Conservation (phyloP, 2,797 vertebrate genomes). For the Falco novaeseelandiae region DNA sequence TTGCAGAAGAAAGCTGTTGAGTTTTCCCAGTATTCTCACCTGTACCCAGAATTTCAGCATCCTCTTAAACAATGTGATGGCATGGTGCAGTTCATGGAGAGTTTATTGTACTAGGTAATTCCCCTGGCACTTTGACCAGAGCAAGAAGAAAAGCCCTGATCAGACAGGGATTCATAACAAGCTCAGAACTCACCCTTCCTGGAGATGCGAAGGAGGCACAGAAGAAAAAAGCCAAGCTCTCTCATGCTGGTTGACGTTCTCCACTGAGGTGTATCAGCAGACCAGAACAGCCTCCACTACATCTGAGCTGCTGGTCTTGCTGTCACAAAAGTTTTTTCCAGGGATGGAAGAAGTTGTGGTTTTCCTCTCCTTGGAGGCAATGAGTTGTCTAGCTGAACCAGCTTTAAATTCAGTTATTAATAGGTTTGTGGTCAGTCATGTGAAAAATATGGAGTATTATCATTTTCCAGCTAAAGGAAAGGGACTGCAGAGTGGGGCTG, state of each 20-base stretch:
- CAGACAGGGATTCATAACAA: neutral
- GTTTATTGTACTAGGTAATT: neutral
- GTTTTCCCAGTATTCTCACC: neutral
- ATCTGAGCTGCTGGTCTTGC: neutral
- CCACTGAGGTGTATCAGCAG: neutral
- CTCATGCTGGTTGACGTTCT: constrained; percentile 14
- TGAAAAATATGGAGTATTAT: neutral
- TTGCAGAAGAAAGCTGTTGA: neutral
- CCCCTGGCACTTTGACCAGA: neutral
- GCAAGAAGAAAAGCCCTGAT: neutral
- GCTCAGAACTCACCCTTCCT: constrained; percentile 61
- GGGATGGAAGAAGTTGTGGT: constrained; percentile 6
- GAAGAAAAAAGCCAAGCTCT: neutral
- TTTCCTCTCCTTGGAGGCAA: constrained; percentile 8
- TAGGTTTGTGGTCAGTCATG: constrained; percentile 56
- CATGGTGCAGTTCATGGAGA: neutral
- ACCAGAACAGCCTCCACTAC: neutral
- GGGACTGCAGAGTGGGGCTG: neutral
- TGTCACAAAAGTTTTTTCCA: constrained; percentile 10
- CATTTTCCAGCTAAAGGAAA: neutral
- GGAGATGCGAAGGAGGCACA: constrained; percentile 41
- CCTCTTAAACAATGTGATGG: fast-evolving
- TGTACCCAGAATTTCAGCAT: neutral
- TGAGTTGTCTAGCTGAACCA: neutral
- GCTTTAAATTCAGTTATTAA: constrained; percentile 5